Percentiles rank a stretch among this genome's conserved stretches.
These are phyloP conservation scores for Netelia melanura DNA, from an alignment of 2,888 invertebrate species.

Conservation along the genomic window DNA sequence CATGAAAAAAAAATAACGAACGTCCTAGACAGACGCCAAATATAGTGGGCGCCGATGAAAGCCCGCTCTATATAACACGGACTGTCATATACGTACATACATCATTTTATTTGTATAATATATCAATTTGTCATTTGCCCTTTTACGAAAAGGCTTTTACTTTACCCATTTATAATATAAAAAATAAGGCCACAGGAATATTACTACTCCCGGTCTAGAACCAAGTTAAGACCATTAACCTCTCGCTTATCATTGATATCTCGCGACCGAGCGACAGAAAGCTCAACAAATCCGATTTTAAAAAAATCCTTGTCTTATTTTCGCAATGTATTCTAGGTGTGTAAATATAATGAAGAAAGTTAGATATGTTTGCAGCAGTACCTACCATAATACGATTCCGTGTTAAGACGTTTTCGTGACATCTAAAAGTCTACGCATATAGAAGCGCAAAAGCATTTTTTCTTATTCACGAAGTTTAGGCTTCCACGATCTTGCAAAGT, in stretches of 20 bases:
- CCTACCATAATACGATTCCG: background rate
- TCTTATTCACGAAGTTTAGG: conserved; percentile 42
- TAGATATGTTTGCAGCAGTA: conserved; percentile 18
- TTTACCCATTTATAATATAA: background rate
- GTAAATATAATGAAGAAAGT: background rate
- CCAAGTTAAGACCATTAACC: background rate
- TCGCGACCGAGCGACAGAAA: background rate
- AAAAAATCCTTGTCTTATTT: conserved; percentile 7
- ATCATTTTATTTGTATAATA: no score
- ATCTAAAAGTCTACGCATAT: conserved; percentile 23
- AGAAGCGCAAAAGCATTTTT: conserved; percentile 2
- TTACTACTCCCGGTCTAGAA: background rate
- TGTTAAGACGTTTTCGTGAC: conserved; percentile 34
- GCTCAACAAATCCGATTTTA: background rate
- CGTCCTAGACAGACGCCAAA: no score
- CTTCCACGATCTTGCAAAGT: conserved; percentile 19
- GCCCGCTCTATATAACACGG: no score
- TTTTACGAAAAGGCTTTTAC: background rate
- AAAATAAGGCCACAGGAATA: background rate
- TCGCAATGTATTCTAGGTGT: background rate
- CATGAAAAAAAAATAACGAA: no score
- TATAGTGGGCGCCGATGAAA: no score
- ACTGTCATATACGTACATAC: no score
- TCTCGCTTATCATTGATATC: background rate
- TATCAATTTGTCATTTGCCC: no score